Conservation (phyloP, 2,113 vertebrate species). For the Daphoenositta chrysoptera region DNA sequence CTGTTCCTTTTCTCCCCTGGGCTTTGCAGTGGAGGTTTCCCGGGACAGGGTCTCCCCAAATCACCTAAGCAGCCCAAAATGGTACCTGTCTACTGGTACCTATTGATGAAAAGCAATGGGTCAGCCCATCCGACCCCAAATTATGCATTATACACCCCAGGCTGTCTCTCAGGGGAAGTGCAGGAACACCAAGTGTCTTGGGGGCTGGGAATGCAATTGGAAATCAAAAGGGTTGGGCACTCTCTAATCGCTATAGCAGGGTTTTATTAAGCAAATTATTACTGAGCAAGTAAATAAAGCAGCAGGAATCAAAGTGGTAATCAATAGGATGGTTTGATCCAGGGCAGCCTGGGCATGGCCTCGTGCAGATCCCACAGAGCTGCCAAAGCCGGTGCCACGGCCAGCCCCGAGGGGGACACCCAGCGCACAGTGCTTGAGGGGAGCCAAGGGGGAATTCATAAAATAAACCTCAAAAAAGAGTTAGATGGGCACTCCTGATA, state of each 20-base stretch:
- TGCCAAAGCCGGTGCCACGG: background rate
- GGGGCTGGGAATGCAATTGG: background rate
- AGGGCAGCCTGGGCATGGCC: background rate
- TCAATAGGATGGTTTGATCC: background rate
- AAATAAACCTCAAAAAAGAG: background rate
- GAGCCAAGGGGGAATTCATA: background rate
- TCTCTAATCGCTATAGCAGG: background rate
- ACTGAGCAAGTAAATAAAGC: constrained; percentile 39
- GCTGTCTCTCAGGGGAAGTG: rapidly evolving
- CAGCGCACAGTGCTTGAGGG: rapidly evolving
- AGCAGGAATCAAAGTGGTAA: background rate
- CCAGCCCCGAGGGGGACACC: rapidly evolving
- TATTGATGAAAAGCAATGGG: background rate
- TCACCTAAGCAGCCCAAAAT: background rate
- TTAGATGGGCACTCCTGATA: rapidly evolving
- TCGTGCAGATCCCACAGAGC: rapidly evolving
- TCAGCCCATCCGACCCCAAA: background rate
- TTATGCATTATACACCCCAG: rapidly evolving
- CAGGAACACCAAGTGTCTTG: background rate
- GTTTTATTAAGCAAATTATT: constrained; percentile 40
- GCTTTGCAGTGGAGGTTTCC: background rate
- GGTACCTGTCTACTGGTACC: background rate
- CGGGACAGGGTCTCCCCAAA: rapidly evolving
- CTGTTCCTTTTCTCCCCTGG: background rate
- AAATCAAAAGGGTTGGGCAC: constrained; percentile 3